Base-by-base conservation (phyloP, 2,888 invertebrate genomes). In the Eristalinus sepulchralis region DNA sequence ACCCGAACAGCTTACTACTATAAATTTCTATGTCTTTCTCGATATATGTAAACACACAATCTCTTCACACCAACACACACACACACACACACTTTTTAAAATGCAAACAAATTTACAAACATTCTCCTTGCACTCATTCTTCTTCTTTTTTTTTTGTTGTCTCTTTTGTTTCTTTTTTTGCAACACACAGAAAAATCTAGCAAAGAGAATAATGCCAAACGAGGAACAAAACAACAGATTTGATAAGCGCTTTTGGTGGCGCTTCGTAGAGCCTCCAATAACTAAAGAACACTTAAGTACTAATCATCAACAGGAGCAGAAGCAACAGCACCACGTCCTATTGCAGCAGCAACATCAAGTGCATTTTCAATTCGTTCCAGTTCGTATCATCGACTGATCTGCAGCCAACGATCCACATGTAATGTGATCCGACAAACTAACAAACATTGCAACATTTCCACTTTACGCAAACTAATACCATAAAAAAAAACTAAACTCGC, bases 231-330 rank as follows among this genome's bases (percentile, higher is more conserved):
- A 79, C 34, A 83, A 73, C 76, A 73, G 85, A 88, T 88, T 88
- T 76, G 89, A 87, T 87, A 88, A 88, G 88, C 88, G 88, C 88
- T 88, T 85, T 88, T 88, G 88, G 88, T 88, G 89, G 89, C 88
- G 88, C 88, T 89, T 89, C 62, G 81, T 89, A 84, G 88, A 89
- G 88, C 88, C 88, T 87, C 89, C 91, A 90, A 90, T 90, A 90
- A 90, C 63, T 85, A 89, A 89, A 81, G 71, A 77, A 57, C 67
- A 75, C 36, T 73, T 60, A 67, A 68, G 47, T 70, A 83, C 55
- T 70, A 68, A 71, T 68, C 70, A 60, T 60, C 72, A 77, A 22
- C 66, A 68, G 66, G 36, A 68, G 11, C 34, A 71, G 24, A 47
- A 66, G 62, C 80, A 75, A 47, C 78, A 80, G 59, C 67, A 83